Percentiles rank a stretch among this genome's conserved stretches.
phyloP scores from a whole-genome alignment of 1,140 invertebrate genomes.

The Drosophila paulistorum region DNA sequence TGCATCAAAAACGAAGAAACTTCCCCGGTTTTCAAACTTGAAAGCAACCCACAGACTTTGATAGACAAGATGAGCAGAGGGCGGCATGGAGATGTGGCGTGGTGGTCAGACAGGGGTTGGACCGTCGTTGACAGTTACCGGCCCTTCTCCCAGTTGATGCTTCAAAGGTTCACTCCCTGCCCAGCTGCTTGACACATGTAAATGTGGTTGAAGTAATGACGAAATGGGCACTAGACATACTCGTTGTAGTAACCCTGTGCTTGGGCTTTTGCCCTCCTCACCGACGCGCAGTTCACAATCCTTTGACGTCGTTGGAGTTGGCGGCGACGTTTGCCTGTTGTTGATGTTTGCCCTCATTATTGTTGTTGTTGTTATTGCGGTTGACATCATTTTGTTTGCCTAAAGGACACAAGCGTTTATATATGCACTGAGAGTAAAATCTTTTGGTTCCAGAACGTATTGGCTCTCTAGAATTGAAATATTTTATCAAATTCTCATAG shows the following conservation, averaged over 20 bases:
- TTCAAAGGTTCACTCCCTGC: slow-evolving; percentile 66
- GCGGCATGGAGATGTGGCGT: slow-evolving; percentile 14
- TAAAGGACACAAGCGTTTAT: slow-evolving; percentile 46
- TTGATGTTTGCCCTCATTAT: slow-evolving; percentile 82
- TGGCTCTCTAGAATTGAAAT: too few species aligned
- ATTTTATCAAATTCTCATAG: too few species aligned
- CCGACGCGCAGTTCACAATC: slow-evolving; percentile 52
- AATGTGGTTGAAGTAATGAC: slow-evolving; percentile 82
- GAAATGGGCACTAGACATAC: slow-evolving; percentile 76
- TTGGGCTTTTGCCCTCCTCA: slow-evolving; percentile 12
- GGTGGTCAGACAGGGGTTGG: slow-evolving; percentile 72
- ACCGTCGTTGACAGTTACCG: slow-evolving; percentile 54
- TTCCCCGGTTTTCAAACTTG: slow-evolving; percentile 67
- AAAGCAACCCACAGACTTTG: slow-evolving; percentile 72
- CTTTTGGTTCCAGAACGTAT: background rate
- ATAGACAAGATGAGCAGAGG: slow-evolving; percentile 49
- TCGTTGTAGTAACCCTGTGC: slow-evolving; percentile 34
- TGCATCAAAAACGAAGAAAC: slow-evolving; percentile 73
- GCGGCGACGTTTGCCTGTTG: slow-evolving; percentile 54
- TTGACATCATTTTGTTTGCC: slow-evolving; percentile 80
- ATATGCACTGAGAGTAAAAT: slow-evolving; percentile 29
- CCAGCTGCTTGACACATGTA: slow-evolving; percentile 70
- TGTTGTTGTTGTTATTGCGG: slow-evolving; percentile 76
- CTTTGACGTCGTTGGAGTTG: slow-evolving; percentile 69
- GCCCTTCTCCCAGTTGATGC: slow-evolving; percentile 52